Base-by-base conservation (phyloP, 2,797 vertebrate species). In the Gymnoscopelus braueri region DNA sequence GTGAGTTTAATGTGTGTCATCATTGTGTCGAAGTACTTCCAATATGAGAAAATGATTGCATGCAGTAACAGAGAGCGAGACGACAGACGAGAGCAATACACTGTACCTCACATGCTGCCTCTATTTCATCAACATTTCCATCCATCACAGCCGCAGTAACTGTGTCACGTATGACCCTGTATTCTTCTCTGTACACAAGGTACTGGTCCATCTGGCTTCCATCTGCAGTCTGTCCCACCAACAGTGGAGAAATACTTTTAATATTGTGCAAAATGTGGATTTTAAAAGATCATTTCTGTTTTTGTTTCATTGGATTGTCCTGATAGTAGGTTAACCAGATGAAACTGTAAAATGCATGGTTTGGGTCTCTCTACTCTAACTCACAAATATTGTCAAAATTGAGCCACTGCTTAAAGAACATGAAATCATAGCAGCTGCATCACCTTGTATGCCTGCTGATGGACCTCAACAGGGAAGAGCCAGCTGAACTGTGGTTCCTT, bases 41-140 rank as follows among this genome's bases (percentile, higher is more conserved):
- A 2, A 35, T 26, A 15, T 13, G 4, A 15, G 19, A 52, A 9
- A n/a, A n/a, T 44, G 4, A 71, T 65, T 52, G 7, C 12, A 19
- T 26, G 2, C 4, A 26, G 24, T 14, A 67, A 11, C 4, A 52
- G 51, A 60, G 4, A 15, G 3, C 44, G 19, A 24, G 48, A 24
- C 19, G 58, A 49, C 3, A n/a, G 56, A 65, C 49, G 47, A 9
- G 54, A 69, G 8, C 19, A 66, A 79, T 94, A n/a, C n/a, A n/a
- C n/a, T n/a, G n/a, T n/a, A 97, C 96, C 95, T 91, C 49, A 57
- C 89, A 81, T 0, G 84, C 84, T 13, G 89, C 39, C 0, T 77
- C 69, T 13, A 95, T 67, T 5, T 29, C 67, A 8, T 82, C 39
- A 8, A 81, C 71, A 14, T 87, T 73, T 11, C 89, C 65, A 14